Conservation (phyloP, 2,888 invertebrate genomes). For the Drosophila falleni region DNA sequence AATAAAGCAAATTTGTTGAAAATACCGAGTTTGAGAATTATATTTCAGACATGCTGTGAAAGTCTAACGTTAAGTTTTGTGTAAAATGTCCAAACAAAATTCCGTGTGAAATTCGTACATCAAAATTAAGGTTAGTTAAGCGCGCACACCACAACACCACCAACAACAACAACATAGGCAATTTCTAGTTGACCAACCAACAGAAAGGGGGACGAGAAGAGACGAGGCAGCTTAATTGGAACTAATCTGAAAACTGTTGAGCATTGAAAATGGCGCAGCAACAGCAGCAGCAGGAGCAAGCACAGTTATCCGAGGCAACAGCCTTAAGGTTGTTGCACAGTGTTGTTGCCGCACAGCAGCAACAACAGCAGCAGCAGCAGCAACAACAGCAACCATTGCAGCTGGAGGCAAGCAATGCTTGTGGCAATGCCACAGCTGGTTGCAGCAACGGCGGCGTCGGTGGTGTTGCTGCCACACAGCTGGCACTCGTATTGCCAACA, state of each 20-base stretch:
- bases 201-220: slow-evolving; percentile 1
- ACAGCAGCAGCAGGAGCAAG: slow-evolving; percentile 20
- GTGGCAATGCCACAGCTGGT: slow-evolving; percentile 3
- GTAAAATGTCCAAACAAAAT: slow-evolving; percentile 71
- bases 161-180: slow-evolving; percentile 4
- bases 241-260: background rate
- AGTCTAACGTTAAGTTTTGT: slow-evolving; percentile 64
- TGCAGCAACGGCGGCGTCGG: slow-evolving; percentile 3
- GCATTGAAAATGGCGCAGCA: slow-evolving; percentile 49
- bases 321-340: slow-evolving; percentile 73
- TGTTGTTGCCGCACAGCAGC: slow-evolving; percentile 32
- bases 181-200: slow-evolving; percentile 12
- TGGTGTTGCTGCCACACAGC: slow-evolving; percentile 10
- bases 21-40: background rate
- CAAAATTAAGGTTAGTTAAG: slow-evolving; percentile 55
- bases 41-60: slow-evolving; percentile 51
- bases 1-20: background rate
- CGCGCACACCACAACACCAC: slow-evolving; percentile 18
- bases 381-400: background rate
- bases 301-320: slow-evolving; percentile 64
- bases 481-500: slow-evolving; percentile 3
- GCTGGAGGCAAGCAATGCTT: background rate
- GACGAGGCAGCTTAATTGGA: background rate
- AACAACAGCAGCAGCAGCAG: background rate
- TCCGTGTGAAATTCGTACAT: slow-evolving; percentile 63